Evolutionary conservation across 2,888 invertebrate species (phyloP).

Genomic region (Leptogaster cylindrica): DNA sequence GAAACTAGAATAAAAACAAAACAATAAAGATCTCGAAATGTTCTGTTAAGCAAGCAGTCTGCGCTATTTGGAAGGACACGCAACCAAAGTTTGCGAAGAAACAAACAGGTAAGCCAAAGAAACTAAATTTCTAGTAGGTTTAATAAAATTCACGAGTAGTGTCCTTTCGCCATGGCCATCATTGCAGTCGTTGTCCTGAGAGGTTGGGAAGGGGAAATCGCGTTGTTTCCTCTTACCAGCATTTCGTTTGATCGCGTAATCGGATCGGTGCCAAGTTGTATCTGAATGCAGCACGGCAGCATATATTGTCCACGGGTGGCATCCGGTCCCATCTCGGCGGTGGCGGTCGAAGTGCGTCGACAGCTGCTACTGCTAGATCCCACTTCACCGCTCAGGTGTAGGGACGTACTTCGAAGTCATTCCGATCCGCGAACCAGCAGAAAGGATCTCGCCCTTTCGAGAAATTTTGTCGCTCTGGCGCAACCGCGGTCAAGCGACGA

Average conservation of each 20-base stretch:
- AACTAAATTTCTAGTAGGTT: slow-evolving; percentile 1
- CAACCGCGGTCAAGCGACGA: too few relatives aligned
- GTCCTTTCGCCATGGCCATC: not conserved
- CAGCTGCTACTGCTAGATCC: slow-evolving; percentile 9
- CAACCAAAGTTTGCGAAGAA: not conserved
- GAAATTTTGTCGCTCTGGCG: too few relatives aligned
- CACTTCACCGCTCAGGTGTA: slow-evolving; percentile 23
- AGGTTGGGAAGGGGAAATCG: slow-evolving; percentile 1
- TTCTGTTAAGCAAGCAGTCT: not conserved
- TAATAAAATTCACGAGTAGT: not conserved
- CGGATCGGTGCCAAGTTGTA: slow-evolving; percentile 2
- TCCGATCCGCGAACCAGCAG: too few relatives aligned
- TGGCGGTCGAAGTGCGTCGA: not conserved
- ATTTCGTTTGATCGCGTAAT: not conserved
- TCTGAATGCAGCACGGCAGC: not conserved
- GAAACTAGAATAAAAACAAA: too few relatives aligned
- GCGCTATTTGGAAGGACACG: not conserved
- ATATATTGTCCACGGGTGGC: slow-evolving; percentile 9
- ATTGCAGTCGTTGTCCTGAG: not conserved
- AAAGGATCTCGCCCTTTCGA: too few relatives aligned
- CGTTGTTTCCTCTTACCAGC: not conserved
- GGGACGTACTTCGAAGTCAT: not conserved
- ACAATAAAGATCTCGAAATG: too few relatives aligned
- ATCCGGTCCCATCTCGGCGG: not conserved
- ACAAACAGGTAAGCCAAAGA: not conserved